Conservation (phyloP, 2,888 invertebrate species). For the Xestia sexstrigata region DNA sequence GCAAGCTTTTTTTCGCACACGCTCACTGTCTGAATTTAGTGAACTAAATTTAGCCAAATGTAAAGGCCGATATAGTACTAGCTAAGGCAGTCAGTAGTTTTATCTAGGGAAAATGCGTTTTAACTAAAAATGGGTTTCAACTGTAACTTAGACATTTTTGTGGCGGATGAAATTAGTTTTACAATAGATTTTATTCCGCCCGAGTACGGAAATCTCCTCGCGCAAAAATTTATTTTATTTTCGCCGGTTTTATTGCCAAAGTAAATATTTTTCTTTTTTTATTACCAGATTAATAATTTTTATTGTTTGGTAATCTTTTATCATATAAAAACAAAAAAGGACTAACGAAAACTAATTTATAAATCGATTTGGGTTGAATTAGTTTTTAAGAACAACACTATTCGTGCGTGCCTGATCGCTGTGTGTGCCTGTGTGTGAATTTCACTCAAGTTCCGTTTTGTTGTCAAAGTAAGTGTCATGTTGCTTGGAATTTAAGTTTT, state of each 20-base stretch:
- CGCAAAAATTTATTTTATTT: too few species aligned
- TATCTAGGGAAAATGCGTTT: too few species aligned
- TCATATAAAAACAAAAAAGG: background rate
- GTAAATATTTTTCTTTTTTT: background rate
- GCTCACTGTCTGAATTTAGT: too few species aligned
- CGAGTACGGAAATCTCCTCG: too few species aligned
- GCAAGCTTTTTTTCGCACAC: too few species aligned
- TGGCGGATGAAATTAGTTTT: too few species aligned
- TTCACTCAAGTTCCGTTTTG: slow-evolving; percentile 28
- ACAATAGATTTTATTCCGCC: too few species aligned
- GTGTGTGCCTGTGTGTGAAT: background rate
- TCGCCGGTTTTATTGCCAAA: background rate
- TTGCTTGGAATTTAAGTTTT: slow-evolving; percentile 38
- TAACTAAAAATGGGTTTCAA: too few species aligned
- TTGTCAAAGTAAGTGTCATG: slow-evolving; percentile 42
- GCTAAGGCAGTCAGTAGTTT: too few species aligned
- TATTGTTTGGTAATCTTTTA: background rate
- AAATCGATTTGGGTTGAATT: background rate
- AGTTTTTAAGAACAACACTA: slow-evolving; percentile 28
- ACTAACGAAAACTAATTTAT: background rate
- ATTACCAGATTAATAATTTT: too few species aligned
- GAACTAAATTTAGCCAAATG: too few species aligned
- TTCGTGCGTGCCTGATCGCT: slow-evolving; percentile 3
- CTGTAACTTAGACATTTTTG: background rate
- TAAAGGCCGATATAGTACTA: too few species aligned